Base-by-base conservation (phyloP, 2,888 invertebrate genomes). In the Oxycera nigricornis region DNA sequence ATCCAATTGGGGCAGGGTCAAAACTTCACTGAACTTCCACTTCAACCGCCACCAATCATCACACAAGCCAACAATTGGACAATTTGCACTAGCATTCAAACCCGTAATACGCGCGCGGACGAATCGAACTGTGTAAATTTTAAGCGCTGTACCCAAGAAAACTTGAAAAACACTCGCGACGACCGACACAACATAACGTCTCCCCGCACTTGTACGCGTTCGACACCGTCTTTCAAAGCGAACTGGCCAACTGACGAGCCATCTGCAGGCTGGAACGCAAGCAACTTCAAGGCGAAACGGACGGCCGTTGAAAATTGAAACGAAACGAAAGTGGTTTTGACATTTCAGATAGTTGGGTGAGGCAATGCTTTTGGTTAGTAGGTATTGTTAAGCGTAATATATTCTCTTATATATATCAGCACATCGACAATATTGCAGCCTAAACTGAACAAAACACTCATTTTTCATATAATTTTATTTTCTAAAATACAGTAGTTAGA, bases 171-270 rank as follows among this genome's bases (percentile, higher is more conserved):
- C 59, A 67, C 39, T 41, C 67, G 41, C 67, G 46, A n/a, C 67
- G 26, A 39, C 41, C 39, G 41, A 39, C 67, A 46, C 62, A 62
- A 39, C 31, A 31, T 9, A 41, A 46, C 39, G 24, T 28, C 41
- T n/a, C 22, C 41, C 22, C n/a, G n/a, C n/a, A n/a, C n/a, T n/a
- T 41, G 22, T 22, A 62, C 62, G 22, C 62, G 24, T 62, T 61
- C 61, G 30, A 30, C 39, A 39, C 14, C 62, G 67, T 46, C 67
- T 67, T 67, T 41, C 67, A 46, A 67, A 67, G 62, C 62, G 39
- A 62, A 62, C 62, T 62, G 62, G 62, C 62, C 20, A 62, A 62
- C 62, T 62, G 62, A 62, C 59, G 59, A 59, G 30, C n/a, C 26
- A 59, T 14, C 3, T 59, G 28, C 28, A 28, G 28, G 14, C 14